Evolutionary conservation across 2,888 invertebrate species (phyloP), one percentile per base, ranked within the genome.

Genomic region (Rotaria sp.): DNA sequence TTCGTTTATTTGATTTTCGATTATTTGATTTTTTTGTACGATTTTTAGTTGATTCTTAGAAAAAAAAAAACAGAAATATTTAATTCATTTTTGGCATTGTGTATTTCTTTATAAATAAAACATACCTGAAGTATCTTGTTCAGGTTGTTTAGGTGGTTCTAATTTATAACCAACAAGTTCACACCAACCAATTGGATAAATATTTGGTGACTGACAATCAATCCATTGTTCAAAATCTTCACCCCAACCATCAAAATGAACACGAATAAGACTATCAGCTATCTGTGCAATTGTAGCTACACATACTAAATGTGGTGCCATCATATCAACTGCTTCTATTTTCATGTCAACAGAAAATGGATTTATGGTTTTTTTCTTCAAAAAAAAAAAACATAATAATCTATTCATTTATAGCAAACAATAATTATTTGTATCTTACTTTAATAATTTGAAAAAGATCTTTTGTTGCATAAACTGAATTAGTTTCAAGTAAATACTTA

Each of bases 191-290:
- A 96, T 95, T 1, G 97, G 97, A 92, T 96, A 98, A 89, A 97
- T 94, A 92, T 97, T 97, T 3, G 96, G 95, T 89, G 96, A 96
- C 91, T 95, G 95, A 90, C 96, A 96, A 92, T 98, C 98, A 89
- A 97, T 92, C 96, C 97, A 97, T 91, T 98, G 97, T 92, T 99
- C 97, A 80, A 48, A 97, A 90, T 96, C 95, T 84, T 95, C 94
- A 88, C 96, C 96, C 98, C 98, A 99, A 0, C 98, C 98, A 91
- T 98, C 97, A 92, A 98, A 99, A 91, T 96, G 96, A 74, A 95
- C 94, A 92, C 95, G 94, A 75, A 98, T 92, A 88, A 98, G 92
- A 87, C 97, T 94, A 0, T 96, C 96, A n/a, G 96, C 96, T 30
- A 97, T 95, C 89, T 95, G 93, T 0, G 95, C 94, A 84, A 99